Evolutionary conservation across 2,113 vertebrate species (phyloP).

Genomic region (Ameiurus melas): DNA sequence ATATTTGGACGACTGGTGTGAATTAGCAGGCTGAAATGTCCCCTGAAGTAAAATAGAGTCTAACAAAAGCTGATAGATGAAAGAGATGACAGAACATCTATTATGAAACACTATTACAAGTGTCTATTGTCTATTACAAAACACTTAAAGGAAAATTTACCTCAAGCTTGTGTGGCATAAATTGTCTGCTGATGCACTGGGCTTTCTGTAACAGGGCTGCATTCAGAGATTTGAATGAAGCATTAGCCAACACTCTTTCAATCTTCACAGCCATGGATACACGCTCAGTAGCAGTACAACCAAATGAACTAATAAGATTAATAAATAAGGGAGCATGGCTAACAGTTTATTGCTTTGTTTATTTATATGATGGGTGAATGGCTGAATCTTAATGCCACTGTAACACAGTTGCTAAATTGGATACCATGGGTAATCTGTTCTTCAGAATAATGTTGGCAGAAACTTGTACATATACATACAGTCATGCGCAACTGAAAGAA

Average conservation of each 20-base stretch:
- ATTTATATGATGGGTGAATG: conserved; percentile 37
- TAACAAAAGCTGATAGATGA: conserved; percentile 21
- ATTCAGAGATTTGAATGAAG: conserved; percentile 16
- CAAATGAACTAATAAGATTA: conserved; percentile 33
- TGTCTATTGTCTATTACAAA: conserved; percentile 33
- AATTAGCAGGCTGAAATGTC: conserved; percentile 20
- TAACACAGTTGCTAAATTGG: conserved; percentile 37
- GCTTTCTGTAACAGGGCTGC: conserved; percentile 21
- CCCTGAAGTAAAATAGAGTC: conserved; percentile 8
- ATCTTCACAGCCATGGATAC: background rate
- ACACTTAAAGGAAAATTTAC: conserved; percentile 37
- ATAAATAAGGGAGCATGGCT: conserved; percentile 39
- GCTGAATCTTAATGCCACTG: conserved; percentile 35
- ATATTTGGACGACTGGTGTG: conserved; percentile 39
- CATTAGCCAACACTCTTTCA: conserved; percentile 8
- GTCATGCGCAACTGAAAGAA: too few species aligned
- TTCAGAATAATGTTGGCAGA: background rate
- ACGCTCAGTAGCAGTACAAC: background rate
- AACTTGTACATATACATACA: conserved; percentile 1
- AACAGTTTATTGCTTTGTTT: conserved; percentile 39
- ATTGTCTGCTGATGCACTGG: conserved; percentile 10
- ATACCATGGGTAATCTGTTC: background rate
- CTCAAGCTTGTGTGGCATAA: conserved; percentile 22
- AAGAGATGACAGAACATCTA: conserved; percentile 22
- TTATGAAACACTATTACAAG: conserved; percentile 38